Evolutionary conservation across 2,113 vertebrate species (phyloP), one percentile per base, ranked within the genome.

Genomic region (Galeopterus variegatus): DNA sequence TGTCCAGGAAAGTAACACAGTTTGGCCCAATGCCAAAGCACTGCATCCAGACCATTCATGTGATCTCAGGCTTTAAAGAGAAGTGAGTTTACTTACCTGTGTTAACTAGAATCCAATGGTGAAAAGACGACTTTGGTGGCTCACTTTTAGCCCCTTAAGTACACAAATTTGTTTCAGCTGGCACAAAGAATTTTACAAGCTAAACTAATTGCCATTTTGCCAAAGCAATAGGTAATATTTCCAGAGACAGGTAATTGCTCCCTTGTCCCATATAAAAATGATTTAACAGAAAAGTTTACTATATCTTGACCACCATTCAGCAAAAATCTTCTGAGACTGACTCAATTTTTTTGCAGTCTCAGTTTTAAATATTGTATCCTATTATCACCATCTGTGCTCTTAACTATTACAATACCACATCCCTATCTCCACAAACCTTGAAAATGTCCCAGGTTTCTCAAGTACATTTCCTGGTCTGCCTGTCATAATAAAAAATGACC

Each of bases 141-240:
- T 92, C 80, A 60, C 56, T 58, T 64, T 92, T 62, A 93, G 70
- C 88, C 84, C 1, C 15, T 0, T 26, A 48, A 50, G 26, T 69
- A 89, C 3, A 67, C 36, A 80, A 31, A 70, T 48, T 80, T 83
- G 58, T 91, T 73, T 79, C 23, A 58, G 45, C 7, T 45, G 23
- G 28, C 72, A 76, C 69, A 85, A 54, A 81, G 58, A 54, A 13
- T 12, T 36, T 67, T 75, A 28, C 48, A 80, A 84, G 70, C 65
- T 88, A 64, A 24, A 94, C 50, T 73, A 65, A 93, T 73, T 88
- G 36, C 19, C 24, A 72, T 81, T 90, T 94, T 93, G 67, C 62
- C 77, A 95, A 64, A 82, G 52, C 12, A 69, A 52, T 48, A 65
- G 21, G 50, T 58, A 84, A 80, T 72, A 87, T 64, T 95, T 79